Evolutionary conservation across 2,113 vertebrate genomes (phyloP).

Genomic region (Falcunculus frontatus): DNA sequence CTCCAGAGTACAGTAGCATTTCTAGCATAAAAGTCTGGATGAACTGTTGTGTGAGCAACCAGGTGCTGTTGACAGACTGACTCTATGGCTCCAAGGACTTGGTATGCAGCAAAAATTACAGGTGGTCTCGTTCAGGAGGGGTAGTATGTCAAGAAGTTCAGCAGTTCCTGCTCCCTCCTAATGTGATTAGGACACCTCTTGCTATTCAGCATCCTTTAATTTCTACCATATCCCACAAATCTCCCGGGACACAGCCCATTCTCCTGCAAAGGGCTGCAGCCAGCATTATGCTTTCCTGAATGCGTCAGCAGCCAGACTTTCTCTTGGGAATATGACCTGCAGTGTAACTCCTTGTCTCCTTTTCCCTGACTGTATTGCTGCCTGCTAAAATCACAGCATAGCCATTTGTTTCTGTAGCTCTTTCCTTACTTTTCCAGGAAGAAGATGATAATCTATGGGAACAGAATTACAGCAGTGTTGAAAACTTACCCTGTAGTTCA

Average conservation of each 20-base stretch:
- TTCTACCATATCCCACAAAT: neutral
- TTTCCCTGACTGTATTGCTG: neutral
- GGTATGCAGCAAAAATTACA: neutral
- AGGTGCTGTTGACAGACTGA: neutral
- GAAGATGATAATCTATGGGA: conserved; percentile 50
- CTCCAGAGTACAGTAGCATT: neutral
- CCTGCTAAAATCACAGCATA: neutral
- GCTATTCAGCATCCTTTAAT: neutral
- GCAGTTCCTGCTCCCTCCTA: neutral
- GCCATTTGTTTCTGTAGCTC: neutral
- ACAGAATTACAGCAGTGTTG: conserved; percentile 18
- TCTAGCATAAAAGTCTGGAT: neutral
- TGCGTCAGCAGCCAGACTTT: neutral
- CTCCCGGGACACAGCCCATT: rapidly evolving
- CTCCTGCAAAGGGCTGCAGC: neutral
- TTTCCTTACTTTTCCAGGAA: conserved; percentile 7
- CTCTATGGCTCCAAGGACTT: neutral
- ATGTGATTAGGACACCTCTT: neutral
- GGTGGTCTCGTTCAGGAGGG: neutral
- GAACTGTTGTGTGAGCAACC: neutral
- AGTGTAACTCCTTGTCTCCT: neutral
- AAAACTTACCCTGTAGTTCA: conserved; percentile 32
- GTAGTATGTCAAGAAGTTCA: neutral
- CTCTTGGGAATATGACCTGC: neutral
- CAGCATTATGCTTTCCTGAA: neutral